Evolutionary conservation across 1,140 invertebrate genomes (phyloP).

Genomic region (Metaphire vulgaris): DNA sequence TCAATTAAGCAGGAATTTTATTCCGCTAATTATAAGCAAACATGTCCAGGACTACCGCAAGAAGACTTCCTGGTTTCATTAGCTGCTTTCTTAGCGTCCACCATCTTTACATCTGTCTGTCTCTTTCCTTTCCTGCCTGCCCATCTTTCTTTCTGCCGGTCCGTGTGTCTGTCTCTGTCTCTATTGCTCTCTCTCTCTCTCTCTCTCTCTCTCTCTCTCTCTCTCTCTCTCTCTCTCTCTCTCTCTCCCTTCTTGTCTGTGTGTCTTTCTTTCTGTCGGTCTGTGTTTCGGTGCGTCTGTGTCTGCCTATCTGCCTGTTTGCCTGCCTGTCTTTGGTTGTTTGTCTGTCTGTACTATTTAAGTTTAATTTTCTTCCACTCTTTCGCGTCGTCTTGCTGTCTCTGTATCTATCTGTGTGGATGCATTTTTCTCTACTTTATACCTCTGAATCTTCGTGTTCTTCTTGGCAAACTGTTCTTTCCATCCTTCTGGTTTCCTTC

Average conservation of each 20-base stretch:
- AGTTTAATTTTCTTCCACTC: too few species aligned
- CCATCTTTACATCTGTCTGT: not conserved
- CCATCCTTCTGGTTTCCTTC: not conserved
- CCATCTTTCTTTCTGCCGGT: not conserved
- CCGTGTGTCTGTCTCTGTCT: not conserved
- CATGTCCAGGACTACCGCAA: too few species aligned
- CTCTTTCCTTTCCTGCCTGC: not conserved
- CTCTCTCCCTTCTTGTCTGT: not conserved
- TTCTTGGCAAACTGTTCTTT: not conserved
- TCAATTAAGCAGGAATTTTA: too few species aligned
- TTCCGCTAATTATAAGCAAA: too few species aligned
- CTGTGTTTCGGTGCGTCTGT: not conserved
- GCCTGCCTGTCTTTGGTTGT: not conserved
- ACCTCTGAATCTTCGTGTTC: not conserved
- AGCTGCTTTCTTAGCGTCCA: too few species aligned
- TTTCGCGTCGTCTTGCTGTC: too few species aligned
- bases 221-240: not conserved
- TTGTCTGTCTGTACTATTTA: too few species aligned
- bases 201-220: conserved; percentile 1
- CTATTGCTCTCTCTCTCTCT: not conserved
- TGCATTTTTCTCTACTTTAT: not conserved
- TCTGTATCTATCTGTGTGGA: not conserved
- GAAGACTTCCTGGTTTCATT: too few species aligned
- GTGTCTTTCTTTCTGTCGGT: not conserved
- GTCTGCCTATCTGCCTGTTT: not conserved